Base-by-base conservation (phyloP, 2,888 invertebrate species). In the Folsomia manolachei region DNA sequence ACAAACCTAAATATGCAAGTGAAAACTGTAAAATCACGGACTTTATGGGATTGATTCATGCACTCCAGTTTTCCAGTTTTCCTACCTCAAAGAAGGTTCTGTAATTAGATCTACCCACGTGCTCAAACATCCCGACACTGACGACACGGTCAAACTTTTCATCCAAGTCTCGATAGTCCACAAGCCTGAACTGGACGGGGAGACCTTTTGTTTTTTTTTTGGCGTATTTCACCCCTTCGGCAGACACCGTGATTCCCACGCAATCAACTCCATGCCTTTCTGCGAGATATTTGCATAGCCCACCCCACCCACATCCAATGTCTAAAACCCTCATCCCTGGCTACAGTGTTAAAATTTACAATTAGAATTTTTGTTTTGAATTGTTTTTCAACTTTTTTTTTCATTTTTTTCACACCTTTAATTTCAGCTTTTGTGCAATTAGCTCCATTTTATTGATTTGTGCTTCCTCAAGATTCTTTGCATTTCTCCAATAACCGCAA, bases 321-420 rank as follows among this genome's bases (percentile, higher is more conserved):
- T 76, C 75, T 14, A 79, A 56, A 2, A 79, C 79, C 27, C 70
- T 74, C 78, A 79, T 78, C 39, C 79, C 79, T 14, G 79, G 79
- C 51, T 78, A n/a, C n/a, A n/a, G n/a, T n/a, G n/a, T n/a, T n/a
- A n/a, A n/a, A n/a, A n/a, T n/a, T n/a, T n/a, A n/a, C n/a, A n/a
- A n/a, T n/a, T n/a, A n/a, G n/a, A n/a, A n/a, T n/a, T n/a, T n/a
- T n/a, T n/a, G n/a, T n/a, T n/a, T n/a, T n/a, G n/a, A n/a, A n/a
- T n/a, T n/a, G n/a, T n/a, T n/a, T n/a, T n/a, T n/a, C n/a, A n/a
- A n/a, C n/a, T n/a, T n/a, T n/a, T n/a, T n/a, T n/a, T n/a, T n/a
- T n/a, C n/a, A n/a, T n/a, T n/a, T n/a, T n/a, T n/a, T n/a, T n/a
- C n/a, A n/a, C n/a, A n/a, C n/a, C n/a, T n/a, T 71, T 25, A 79